Base-by-base conservation (phyloP, 1,140 invertebrate genomes). In the Sinonovacula constricta region DNA sequence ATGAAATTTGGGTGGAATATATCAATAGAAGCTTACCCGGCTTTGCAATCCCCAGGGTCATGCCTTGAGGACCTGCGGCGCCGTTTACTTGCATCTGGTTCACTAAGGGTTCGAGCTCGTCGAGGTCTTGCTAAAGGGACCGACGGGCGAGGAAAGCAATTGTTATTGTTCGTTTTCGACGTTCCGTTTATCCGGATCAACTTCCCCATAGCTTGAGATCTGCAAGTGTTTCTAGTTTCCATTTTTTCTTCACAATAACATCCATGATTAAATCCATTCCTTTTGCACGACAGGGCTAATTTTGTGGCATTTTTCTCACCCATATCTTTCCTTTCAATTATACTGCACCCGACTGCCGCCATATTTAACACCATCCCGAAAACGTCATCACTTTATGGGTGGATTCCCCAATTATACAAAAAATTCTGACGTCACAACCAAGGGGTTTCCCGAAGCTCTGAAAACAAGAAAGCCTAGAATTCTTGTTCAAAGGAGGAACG, bases 231-330 rank as follows among this genome's bases (percentile, higher is more conserved):
- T 30, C 67, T 45, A 54, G 75, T 69, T 28, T 70, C 67, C 67
- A 78, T 60, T 31, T 70, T 78, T 69, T 78, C 75, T 57, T 78
- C 75, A 78, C 75, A 78, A 49, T 78, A 78, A 56, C 75, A 78
- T 30, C 67, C 67, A 78, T 78, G 51, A 59, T 59, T 78, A 49
- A 78, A 34, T 49, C 75, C 75, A 60, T 78, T 78, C 49, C 59
- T 62, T 63, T 78, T 78, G 56, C 65, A 78, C 57, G 67, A 63
- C 31, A 78, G 60, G 14, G 66, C 56, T 49, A 78, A 34, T 33
- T 78, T 78, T 69, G 75, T 70, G 56, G 65, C 75, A 78, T 62
- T 69, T 69, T 78, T 78, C 54, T 78, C 75, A 33, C 65, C 66
- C 65, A 78, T 68, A 69, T 78, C 75, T 63, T 78, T 70, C 45